Percentiles rank a stretch among this genome's conserved stretches.
phyloP scores from a whole-genome alignment of 2,888 invertebrate genomes.

The Agapetus fuscipes region DNA sequence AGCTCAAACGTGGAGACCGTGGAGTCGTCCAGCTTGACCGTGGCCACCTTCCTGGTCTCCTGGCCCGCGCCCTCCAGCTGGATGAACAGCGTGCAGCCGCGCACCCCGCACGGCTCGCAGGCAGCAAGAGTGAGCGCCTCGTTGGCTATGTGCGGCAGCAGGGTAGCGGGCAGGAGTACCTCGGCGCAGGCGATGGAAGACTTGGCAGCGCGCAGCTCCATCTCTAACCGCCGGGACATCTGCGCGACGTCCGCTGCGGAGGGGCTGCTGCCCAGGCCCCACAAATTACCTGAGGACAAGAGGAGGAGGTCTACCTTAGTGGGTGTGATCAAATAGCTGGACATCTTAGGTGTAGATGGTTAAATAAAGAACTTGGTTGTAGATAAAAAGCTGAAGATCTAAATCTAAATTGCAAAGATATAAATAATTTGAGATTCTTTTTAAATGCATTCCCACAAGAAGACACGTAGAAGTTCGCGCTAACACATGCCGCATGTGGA shows the following conservation, averaged over 20 bases:
- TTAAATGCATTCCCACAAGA: too few species aligned
- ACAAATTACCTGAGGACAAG: slow-evolving; percentile 13
- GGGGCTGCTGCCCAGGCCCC: slow-evolving; percentile 26
- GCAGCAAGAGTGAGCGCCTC: slow-evolving; percentile 77
- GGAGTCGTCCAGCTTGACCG: slow-evolving; percentile 76
- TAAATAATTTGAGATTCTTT: too few species aligned
- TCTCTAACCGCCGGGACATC: slow-evolving; percentile 66
- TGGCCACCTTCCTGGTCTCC: slow-evolving; percentile 61
- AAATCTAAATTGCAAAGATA: too few species aligned
- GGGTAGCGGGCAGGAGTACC: slow-evolving; percentile 74
- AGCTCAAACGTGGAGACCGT: slow-evolving; percentile 88
- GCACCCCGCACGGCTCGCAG: slow-evolving; percentile 80
- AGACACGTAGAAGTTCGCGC: too few species aligned
- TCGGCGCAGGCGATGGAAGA: slow-evolving; percentile 72
- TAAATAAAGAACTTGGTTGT: too few species aligned
- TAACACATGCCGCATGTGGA: too few species aligned
- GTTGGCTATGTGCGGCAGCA: slow-evolving; percentile 67
- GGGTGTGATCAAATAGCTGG: too few species aligned
- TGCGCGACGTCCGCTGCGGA: slow-evolving; percentile 51
- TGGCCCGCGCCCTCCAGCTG: slow-evolving; percentile 65
- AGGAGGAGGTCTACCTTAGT: too few species aligned
- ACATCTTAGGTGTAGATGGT: too few species aligned
- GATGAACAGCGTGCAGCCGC: slow-evolving; percentile 79
- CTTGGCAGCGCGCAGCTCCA: slow-evolving; percentile 71
- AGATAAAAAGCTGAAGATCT: too few species aligned